A percentile compares a stretch with the other conserved stretches of the same genome.
Evolutionary conservation across 2,888 invertebrate genomes (phyloP).

Genomic region (Parochlus steinenii): DNA sequence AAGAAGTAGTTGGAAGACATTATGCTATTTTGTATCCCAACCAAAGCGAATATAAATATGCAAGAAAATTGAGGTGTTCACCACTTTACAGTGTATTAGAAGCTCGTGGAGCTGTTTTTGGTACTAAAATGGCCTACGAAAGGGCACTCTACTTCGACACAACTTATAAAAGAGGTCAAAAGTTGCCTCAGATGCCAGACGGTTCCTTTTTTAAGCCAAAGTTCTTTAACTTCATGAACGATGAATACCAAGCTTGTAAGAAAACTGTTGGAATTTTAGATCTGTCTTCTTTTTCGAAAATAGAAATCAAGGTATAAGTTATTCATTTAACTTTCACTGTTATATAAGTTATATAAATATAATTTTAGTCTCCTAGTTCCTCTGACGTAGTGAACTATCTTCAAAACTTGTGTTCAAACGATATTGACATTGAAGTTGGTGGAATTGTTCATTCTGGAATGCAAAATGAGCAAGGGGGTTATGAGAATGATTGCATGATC

Average conservation of each 20-base stretch:
- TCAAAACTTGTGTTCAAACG: slow-evolving; percentile 48
- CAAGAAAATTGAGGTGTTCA: slow-evolving; percentile 44
- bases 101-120: slow-evolving; percentile 46
- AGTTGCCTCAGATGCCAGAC: slow-evolving; percentile 35
- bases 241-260: slow-evolving; percentile 55
- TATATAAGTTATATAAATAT: not conserved
- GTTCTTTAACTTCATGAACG: slow-evolving; percentile 48
- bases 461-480: slow-evolving; percentile 52
- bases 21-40: slow-evolving; percentile 39
- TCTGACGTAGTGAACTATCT: slow-evolving; percentile 38
- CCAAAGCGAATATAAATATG: slow-evolving; percentile 43
- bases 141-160: slow-evolving; percentile 50
- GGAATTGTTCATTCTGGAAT: slow-evolving; percentile 51
- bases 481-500: slow-evolving; percentile 58
- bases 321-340: not conserved
- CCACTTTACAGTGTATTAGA: slow-evolving; percentile 49
- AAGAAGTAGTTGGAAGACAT: slow-evolving; percentile 47
- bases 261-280: slow-evolving; percentile 64
- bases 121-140: slow-evolving; percentile 54
- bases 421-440: slow-evolving; percentile 45
- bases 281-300: slow-evolving; percentile 63
- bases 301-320: slow-evolving; percentile 46
- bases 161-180: slow-evolving; percentile 35
- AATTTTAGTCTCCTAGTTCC: slow-evolving; percentile 4
- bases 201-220: slow-evolving; percentile 50